A percentile compares a stretch with the other conserved stretches of the same genome.
Conservation (phyloP, 1,140 invertebrate species). For the Ceratina australensis region DNA sequence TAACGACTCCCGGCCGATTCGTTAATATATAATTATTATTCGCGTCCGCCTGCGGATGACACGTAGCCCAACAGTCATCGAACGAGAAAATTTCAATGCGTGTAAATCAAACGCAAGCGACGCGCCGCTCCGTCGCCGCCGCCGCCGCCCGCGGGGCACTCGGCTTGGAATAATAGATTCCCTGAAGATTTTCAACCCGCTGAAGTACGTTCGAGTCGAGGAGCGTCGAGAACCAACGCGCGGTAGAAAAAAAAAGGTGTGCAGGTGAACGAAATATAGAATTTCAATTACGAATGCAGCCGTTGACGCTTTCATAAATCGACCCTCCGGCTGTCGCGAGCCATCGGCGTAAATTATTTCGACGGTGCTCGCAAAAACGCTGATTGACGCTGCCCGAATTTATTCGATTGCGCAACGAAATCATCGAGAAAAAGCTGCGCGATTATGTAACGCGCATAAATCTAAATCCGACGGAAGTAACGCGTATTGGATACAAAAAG, state of each 20-base stretch:
- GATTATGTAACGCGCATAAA: slow-evolving; percentile 66
- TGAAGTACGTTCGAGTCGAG: slow-evolving; percentile 5
- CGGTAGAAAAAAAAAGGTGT: not conserved
- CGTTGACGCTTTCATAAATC: slow-evolving; percentile 13
- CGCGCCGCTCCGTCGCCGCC: too few relatives aligned
- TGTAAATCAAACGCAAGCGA: slow-evolving; percentile 22
- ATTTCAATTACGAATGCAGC: slow-evolving; percentile 24
- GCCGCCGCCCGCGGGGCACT: not conserved
- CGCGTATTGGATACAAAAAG: slow-evolving; percentile 83
- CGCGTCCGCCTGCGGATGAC: slow-evolving; percentile 4
- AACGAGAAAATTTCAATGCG: slow-evolving; percentile 3
- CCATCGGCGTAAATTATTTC: slow-evolving; percentile 35
- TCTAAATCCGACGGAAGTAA: slow-evolving; percentile 70
- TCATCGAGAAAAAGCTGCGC: slow-evolving; percentile 49
- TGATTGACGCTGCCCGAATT: slow-evolving; percentile 28
- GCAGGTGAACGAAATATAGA: not conserved
- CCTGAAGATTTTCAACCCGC: slow-evolving; percentile 13
- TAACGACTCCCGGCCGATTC: not conserved
- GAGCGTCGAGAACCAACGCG: not conserved
- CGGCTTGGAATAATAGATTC: not conserved
- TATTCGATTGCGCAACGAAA: slow-evolving; percentile 31
- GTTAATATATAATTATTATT: slow-evolving; percentile 32
- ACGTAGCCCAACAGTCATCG: slow-evolving; percentile 1
- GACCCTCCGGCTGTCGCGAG: not conserved
- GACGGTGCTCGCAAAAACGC: slow-evolving; percentile 26